Evolutionary conservation across 2,888 invertebrate species (phyloP).

Genomic region (Limnephilus marmoratus): DNA sequence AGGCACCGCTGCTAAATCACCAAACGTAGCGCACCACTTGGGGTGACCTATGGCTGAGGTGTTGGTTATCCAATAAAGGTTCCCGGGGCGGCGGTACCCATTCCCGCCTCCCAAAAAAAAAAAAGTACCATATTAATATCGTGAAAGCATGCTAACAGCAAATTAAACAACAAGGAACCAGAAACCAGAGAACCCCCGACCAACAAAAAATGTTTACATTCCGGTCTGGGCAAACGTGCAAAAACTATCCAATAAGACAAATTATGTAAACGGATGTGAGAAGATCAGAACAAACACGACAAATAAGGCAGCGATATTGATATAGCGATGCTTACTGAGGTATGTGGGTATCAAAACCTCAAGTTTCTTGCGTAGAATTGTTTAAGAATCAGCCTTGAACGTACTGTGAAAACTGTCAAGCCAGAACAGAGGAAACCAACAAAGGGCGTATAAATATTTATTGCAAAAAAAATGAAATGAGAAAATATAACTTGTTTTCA

Average conservation of each 20-base stretch:
- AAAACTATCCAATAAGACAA: conserved; percentile 21
- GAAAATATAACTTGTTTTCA: not conserved
- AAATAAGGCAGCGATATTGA: conserved; percentile 11
- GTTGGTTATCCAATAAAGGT: too few relatives aligned
- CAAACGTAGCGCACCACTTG: too few relatives aligned
- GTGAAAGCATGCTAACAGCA: too few relatives aligned
- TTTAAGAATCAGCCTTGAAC: not conserved
- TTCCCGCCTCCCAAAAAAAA: too few relatives aligned
- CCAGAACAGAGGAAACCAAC: not conserved
- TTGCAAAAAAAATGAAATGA: not conserved
- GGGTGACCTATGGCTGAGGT: too few relatives aligned
- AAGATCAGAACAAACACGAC: conserved; percentile 7
- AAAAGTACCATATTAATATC: not conserved
- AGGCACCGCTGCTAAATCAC: too few relatives aligned
- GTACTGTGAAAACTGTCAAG: not conserved
- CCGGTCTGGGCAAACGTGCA: conserved; percentile 12
- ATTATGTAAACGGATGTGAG: conserved; percentile 14
- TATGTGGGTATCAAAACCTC: conserved; percentile 4
- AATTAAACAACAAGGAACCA: not conserved
- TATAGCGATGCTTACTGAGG: not conserved
- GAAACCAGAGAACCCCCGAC: not conserved
- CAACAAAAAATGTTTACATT: not conserved
- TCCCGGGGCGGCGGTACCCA: too few relatives aligned
- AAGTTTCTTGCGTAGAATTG: not conserved
- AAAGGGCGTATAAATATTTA: not conserved